Evolutionary conservation across 2,888 invertebrate species (phyloP), one percentile per base, ranked within the genome.

Genomic region (Rapana venosa): DNA sequence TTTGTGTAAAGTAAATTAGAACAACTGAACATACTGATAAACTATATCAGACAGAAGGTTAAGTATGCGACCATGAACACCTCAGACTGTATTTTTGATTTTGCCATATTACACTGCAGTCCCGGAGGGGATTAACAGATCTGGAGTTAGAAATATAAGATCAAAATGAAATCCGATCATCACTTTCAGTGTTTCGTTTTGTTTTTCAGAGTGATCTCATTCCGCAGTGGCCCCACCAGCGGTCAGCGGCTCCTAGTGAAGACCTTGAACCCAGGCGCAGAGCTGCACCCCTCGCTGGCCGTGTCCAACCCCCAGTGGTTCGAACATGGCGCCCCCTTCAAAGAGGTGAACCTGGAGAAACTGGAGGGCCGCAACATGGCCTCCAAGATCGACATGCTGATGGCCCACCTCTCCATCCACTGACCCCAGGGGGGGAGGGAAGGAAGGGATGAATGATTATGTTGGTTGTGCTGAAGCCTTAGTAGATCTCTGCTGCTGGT

Each of bases 311-410:
- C 98, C 93, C 98, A 98, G 96, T 99, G 99, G 99, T 98, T 98
- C 95, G 98, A 98, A 96, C 97, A 99, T 0, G 98, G 98, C n/a
- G 98, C 98, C 26, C 98, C 98, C 87, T 99, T 98, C 96, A 95
- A 96, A 90, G 95, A 96, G 90, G 98, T 98, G 32, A 97, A 98
- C 93, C 97, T 99, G 96, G 98, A 99, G 92, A 98, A 98, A 96
- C 98, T 99, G 97, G 99, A 99, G 96, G 99, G 99, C 88, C 98
- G 98, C 95, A 99, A 99, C 96, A 99, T 99, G 96, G 97, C 99
- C 13, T 98, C 98, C 95, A 99, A 99, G 97, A 98, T 99, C 98
- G 99, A 99, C 96, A 97, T 98, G 93, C 97, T 99, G 11, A 98
- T 99, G 98, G 99, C 99, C 15, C 83, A 89, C 56, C 84, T 89